A percentile compares a stretch with the other conserved stretches of the same genome.
Evolutionary conservation across 2,113 vertebrate genomes (phyloP).

Genomic region (Hippocampus abdominalis): DNA sequence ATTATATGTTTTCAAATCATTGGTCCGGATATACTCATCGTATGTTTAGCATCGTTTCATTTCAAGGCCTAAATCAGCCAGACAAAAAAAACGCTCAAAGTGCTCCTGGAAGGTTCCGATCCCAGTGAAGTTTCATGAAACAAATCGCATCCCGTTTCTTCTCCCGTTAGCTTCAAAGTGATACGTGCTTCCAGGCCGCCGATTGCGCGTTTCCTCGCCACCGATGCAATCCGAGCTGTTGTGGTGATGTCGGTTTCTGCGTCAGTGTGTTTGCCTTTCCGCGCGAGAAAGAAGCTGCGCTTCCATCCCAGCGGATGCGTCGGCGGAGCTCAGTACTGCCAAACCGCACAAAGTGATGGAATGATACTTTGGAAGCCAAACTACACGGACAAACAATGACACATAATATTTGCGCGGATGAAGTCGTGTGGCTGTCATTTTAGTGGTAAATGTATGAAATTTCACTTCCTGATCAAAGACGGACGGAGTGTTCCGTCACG

Average conservation of each 20-base stretch:
- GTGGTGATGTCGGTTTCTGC: slow-evolving; percentile 60
- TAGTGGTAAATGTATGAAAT: not conserved
- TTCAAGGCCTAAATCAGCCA: not conserved
- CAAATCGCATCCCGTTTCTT: not conserved
- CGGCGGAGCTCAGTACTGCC: slow-evolving; percentile 43
- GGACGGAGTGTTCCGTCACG: not conserved
- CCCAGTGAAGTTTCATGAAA: not conserved
- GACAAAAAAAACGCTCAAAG: not conserved
- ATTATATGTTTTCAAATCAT: not conserved
- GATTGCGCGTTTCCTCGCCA: slow-evolving; percentile 48
- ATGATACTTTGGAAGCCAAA: slow-evolving; percentile 47
- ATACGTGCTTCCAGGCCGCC: slow-evolving; percentile 30
- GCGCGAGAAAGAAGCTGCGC: slow-evolving; percentile 30
- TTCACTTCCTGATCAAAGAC: not conserved
- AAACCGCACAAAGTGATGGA: slow-evolving; percentile 58
- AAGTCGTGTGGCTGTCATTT: slow-evolving; percentile 20
- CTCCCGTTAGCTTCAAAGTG: slow-evolving; percentile 8
- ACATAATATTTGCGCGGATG: slow-evolving; percentile 8
- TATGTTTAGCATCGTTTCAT: not conserved
- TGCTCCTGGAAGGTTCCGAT: not conserved
- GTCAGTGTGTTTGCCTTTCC: slow-evolving; percentile 49
- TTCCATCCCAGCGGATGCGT: slow-evolving; percentile 54
- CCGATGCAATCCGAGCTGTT: slow-evolving; percentile 48
- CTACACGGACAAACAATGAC: slow-evolving; percentile 10
- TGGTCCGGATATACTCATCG: not conserved